These are phyloP conservation scores for Hyles vespertilio DNA, from an alignment of 1,140 invertebrate genomes.

Conservation along the genomic window DNA sequence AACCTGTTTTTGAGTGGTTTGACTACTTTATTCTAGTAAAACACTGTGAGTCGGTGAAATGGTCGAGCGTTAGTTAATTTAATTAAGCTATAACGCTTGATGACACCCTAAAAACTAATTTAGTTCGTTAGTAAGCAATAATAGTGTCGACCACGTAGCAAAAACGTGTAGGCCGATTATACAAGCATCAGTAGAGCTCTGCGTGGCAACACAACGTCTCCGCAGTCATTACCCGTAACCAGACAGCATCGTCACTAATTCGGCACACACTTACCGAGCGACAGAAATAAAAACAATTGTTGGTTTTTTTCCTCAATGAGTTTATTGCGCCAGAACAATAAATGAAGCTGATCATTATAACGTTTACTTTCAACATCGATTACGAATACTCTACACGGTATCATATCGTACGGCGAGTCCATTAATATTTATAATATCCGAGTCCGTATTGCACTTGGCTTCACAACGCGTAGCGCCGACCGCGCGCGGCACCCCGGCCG, in stretches of 20 bases:
- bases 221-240: constrained; percentile 29
- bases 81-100: neutral
- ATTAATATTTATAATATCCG: constrained; percentile 62
- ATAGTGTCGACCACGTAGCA: constrained; percentile 11
- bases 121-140: constrained; percentile 12
- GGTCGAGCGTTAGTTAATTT: neutral
- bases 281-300: constrained; percentile 63
- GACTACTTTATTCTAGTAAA: neutral
- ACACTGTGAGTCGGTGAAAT: neutral
- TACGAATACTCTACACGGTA: constrained; percentile 70
- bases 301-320: constrained; percentile 65
- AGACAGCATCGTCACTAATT: constrained; percentile 37
- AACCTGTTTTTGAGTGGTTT: neutral
- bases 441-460: constrained; percentile 67
- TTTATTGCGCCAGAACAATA: constrained; percentile 75
- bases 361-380: constrained; percentile 75
- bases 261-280: constrained; percentile 35
- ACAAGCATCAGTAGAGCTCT: too few relatives aligned
- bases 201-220: too few relatives aligned
- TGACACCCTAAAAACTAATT: neutral
- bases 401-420: constrained; percentile 49
- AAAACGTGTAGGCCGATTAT: constrained; percentile 37
- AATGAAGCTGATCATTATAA: constrained; percentile 74
- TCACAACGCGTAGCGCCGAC: constrained; percentile 40
- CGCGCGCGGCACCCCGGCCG: constrained; percentile 14